phyloP scores from a whole-genome alignment of 2,113 vertebrate species.

The Turnix velox region DNA sequence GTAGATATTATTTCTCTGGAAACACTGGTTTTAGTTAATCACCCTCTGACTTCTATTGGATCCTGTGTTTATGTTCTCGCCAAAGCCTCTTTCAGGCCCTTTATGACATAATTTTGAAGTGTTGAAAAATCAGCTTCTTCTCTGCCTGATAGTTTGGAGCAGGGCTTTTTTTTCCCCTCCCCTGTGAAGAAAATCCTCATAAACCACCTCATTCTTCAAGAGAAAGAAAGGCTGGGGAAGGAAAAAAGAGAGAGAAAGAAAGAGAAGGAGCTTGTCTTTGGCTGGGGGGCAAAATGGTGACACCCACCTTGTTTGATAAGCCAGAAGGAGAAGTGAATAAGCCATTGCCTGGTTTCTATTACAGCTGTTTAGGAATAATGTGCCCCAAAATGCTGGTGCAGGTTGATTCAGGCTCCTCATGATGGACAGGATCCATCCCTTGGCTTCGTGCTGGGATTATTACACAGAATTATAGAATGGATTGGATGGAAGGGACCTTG shows the following conservation, averaged over 20 bases:
- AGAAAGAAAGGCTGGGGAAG: not conserved
- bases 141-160: not conserved
- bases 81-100: not conserved
- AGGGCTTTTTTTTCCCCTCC: not conserved
- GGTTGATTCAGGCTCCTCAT: accelerated
- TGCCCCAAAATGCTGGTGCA: accelerated
- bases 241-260: not conserved
- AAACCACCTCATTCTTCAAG: not conserved
- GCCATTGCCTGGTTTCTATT: not conserved
- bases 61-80: not conserved
- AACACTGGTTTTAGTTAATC: not conserved
- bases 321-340: not conserved
- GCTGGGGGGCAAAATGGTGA: not conserved
- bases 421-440: not conserved
- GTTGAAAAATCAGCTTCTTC: conserved; percentile 21
- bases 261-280: not conserved
- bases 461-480: too few relatives aligned
- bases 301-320: not conserved
- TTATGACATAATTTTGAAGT: conserved; percentile 12
- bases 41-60: not conserved
- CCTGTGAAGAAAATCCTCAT: not conserved
- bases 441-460: accelerated
- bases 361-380: not conserved
- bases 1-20: not conserved
- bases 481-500: too few relatives aligned